Evolutionary conservation across 2,888 invertebrate species (phyloP), one percentile per base, ranked within the genome.

Genomic region (Tinea pellionella): DNA sequence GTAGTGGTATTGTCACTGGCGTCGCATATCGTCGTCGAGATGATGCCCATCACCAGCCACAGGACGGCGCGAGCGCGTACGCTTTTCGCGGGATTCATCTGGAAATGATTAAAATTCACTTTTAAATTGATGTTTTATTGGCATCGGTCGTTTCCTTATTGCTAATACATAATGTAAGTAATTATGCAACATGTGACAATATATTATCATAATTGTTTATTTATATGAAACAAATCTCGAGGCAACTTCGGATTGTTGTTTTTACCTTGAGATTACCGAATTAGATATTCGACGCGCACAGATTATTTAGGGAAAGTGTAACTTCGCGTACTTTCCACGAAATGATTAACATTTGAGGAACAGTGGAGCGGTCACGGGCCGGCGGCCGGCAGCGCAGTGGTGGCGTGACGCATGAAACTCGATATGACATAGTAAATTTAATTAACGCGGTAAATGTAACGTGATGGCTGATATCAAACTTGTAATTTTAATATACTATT

Each of bases 51-150:
- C 68, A n/a, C n/a, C n/a, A 80, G 74, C 75, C 83, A 79, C 63
- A 86, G 65, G 60, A 85, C 69, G 68, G 77, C 77, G 66, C 74
- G 75, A 69, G 78, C 69, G 69, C 80, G 75, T 70, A 81, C 72
- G 61, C 69, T 65, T 63, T 71, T 67, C 69, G 85, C 80, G 77
- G 87, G 79, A 79, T 77, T 79, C 82, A 89, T 89, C 86, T 88
- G 88, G 58, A 85, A 86, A 63, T 68, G 72, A 61, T 41, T 2
- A 65, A 65, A 63, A 61, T 58, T 60, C 59, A 24, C 6, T 2
- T 24, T 24, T 3, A 6, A 24, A n/a, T n/a, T n/a, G n/a, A n/a
- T n/a, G n/a, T n/a, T n/a, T n/a, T n/a, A n/a, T n/a, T n/a, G n/a
- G n/a, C n/a, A n/a, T n/a, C n/a, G n/a, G n/a, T n/a, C n/a, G n/a